These are phyloP conservation scores for Campylomormyrus tamandua DNA, from an alignment of 2,113 vertebrate genomes.

Conservation along the genomic window DNA sequence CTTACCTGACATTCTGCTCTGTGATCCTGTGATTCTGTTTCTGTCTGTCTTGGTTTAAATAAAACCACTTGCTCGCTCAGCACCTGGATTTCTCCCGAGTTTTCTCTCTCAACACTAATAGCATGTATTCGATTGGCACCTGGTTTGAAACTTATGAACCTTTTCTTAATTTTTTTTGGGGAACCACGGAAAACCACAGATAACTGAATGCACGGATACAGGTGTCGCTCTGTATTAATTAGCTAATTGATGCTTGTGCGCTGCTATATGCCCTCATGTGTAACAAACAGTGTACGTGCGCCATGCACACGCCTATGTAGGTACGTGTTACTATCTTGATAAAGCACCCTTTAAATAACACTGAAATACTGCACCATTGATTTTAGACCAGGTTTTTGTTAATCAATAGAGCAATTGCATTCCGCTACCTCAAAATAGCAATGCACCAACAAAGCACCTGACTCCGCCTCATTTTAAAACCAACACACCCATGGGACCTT, in stretches of 20 bases:
- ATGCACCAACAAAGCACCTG: neutral
- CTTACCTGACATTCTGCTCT: too few species aligned
- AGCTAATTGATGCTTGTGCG: too few species aligned
- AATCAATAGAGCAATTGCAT: neutral
- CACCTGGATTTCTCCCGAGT: neutral
- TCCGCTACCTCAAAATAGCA: neutral
- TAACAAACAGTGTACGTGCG: neutral
- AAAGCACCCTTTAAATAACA: neutral
- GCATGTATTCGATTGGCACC: neutral
- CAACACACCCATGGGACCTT: neutral
- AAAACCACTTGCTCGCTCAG: neutral
- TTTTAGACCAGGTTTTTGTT: neutral
- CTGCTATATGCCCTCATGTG: neutral
- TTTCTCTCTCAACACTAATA: neutral
- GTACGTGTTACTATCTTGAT: neutral
- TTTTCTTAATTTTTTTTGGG: neutral
- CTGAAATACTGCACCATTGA: neutral
- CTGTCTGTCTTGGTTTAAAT: neutral
- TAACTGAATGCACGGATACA: too few species aligned
- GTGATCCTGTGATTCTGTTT: neutral
- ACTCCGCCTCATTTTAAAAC: neutral
- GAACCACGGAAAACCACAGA: neutral
- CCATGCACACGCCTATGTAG: neutral
- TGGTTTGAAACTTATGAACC: neutral
- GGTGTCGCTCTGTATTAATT: too few species aligned